A percentile compares a stretch with the other conserved stretches of the same genome.
Evolutionary conservation across 1,140 invertebrate species (phyloP).

Genomic region (Bombus waltoni): DNA sequence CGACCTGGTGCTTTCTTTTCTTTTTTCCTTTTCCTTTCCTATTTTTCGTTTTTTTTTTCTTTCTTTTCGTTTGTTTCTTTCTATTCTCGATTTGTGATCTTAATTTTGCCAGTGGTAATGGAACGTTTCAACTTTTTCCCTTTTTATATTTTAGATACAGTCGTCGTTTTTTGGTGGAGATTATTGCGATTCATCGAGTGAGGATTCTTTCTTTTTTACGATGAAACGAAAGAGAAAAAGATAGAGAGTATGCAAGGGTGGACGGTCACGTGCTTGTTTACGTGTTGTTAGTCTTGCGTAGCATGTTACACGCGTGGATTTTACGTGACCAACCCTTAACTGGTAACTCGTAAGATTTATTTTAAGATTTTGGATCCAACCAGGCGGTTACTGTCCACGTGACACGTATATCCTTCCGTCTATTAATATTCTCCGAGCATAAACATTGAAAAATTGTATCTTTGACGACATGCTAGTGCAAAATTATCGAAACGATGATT

Average conservation of each 20-base stretch:
- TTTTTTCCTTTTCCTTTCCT: neutral
- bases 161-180: neutral
- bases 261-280: neutral
- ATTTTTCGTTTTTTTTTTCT: neutral
- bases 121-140: neutral
- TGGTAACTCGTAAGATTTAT: neutral
- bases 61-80: neutral
- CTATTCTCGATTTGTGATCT: neutral
- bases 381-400: neutral
- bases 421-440: neutral
- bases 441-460: neutral
- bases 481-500: neutral
- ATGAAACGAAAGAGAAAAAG: constrained; percentile 3
- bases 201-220: neutral
- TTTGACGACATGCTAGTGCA: neutral
- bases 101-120: neutral
- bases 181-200: neutral
- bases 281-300: constrained; percentile 53
- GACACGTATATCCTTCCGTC: neutral
- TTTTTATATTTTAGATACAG: neutral
- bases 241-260: neutral
- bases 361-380: neutral
- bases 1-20: constrained; percentile 23
- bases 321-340: neutral
- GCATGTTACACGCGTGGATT: constrained; percentile 51